phyloP scores from a whole-genome alignment of 2,888 invertebrate species.

The Mesorhabditis spiculigera region DNA sequence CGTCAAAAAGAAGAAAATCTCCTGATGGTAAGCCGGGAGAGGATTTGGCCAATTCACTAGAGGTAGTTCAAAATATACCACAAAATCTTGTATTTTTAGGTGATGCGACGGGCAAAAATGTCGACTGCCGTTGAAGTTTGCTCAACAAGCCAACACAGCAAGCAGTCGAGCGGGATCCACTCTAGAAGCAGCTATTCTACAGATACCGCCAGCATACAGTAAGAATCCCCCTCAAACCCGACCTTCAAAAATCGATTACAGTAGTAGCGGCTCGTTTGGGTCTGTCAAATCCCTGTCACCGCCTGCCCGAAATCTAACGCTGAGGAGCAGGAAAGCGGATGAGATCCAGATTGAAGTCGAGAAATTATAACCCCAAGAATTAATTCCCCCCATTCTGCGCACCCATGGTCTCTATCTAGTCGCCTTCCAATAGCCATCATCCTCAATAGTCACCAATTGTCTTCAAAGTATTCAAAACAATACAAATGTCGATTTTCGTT shows the following conservation, averaged over 20 bases:
- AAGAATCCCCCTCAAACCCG: not conserved
- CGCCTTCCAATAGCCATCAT: not conserved
- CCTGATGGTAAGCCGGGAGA: not conserved
- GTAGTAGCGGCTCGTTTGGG: slow-evolving; percentile 5
- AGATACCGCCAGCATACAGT: slow-evolving; percentile 5
- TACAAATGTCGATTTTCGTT: too few relatives aligned
- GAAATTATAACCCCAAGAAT: not conserved
- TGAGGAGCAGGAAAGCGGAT: not conserved
- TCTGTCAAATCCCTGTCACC: not conserved
- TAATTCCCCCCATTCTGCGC: not conserved
- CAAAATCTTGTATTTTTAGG: not conserved
- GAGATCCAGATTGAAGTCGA: not conserved
- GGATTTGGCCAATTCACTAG: not conserved
- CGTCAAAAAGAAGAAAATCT: slow-evolving; percentile 3
- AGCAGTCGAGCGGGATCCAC: slow-evolving; percentile 38
- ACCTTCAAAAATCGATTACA: not conserved
- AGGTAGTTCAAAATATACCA: not conserved
- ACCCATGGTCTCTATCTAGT: not conserved
- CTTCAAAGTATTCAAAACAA: too few relatives aligned
- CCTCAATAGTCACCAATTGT: too few relatives aligned
- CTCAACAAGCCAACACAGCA: slow-evolving; percentile 19
- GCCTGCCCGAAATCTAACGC: slow-evolving; percentile 2
- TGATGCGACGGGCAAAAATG: slow-evolving; percentile 10
- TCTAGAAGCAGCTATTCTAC: slow-evolving; percentile 29
- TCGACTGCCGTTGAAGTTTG: slow-evolving; percentile 11